Conservation (phyloP, 2,888 invertebrate genomes). For the Leptopilina myrica region DNA sequence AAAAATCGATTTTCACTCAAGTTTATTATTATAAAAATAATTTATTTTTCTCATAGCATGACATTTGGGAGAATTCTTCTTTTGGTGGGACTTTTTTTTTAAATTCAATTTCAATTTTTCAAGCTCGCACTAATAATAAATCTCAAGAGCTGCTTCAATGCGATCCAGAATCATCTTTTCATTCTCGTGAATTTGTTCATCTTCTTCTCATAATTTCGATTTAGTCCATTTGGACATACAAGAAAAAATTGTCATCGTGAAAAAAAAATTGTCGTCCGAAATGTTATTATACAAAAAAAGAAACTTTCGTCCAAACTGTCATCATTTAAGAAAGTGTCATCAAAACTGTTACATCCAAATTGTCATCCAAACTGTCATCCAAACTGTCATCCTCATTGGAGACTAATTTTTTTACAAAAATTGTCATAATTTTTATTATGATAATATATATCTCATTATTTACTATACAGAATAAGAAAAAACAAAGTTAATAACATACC, state of each 20-base stretch:
- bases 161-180: slow-evolving; percentile 65
- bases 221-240: no score
- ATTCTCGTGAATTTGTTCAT: slow-evolving; percentile 45
- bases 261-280: no score
- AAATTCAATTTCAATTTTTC: slow-evolving; percentile 7
- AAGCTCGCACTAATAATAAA: slow-evolving; percentile 7
- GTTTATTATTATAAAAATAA: not conserved
- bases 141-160: slow-evolving; percentile 61
- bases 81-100: not conserved
- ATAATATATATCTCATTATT: not conserved
- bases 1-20: slow-evolving; percentile 16
- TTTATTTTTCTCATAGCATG: not conserved
- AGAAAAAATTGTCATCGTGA: no score
- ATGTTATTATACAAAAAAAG: no score
- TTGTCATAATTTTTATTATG: not conserved
- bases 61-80: not conserved
- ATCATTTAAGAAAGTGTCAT: not conserved
- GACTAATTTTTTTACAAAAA: slow-evolving; percentile 5
- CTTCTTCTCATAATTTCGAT: not conserved
- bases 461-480: not conserved
- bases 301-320: no score
- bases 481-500: not conserved
- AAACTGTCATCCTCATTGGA: slow-evolving; percentile 31
- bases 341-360: not conserved
- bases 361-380: no score